phyloP scores from a whole-genome alignment of 1,140 invertebrate species.

The Drosophila nigrodunni region DNA sequence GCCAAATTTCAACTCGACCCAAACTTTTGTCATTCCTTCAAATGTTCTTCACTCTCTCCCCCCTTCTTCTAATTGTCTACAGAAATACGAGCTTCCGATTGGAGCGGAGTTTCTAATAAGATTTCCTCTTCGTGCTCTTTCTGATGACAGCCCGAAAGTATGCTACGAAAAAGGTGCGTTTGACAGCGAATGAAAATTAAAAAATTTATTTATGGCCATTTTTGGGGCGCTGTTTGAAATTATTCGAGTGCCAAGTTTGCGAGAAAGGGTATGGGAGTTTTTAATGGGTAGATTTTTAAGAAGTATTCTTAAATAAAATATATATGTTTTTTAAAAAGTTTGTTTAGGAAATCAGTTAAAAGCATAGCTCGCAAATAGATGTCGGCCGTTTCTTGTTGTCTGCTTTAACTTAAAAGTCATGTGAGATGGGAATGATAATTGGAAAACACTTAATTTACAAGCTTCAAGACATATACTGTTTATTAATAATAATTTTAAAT shows the following conservation, averaged over 20 bases:
- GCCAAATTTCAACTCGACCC: neutral
- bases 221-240: constrained; percentile 15
- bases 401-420: too few relatives aligned
- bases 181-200: constrained; percentile 46
- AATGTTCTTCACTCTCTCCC: constrained; percentile 7
- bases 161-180: constrained; percentile 43
- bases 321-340: neutral
- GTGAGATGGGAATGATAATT: too few relatives aligned
- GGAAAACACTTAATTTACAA: too few relatives aligned
- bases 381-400: too few relatives aligned
- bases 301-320: neutral
- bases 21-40: constrained; percentile 38
- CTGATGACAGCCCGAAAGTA: constrained; percentile 35
- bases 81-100: constrained; percentile 6
- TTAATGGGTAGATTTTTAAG: neutral
- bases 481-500: neutral
- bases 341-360: too few relatives aligned
- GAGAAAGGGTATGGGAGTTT: neutral
- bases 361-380: too few relatives aligned
- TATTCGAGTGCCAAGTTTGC: neutral
- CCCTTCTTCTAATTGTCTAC: neutral
- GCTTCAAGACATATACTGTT: too few relatives aligned
- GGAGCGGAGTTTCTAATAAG: neutral
- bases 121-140: constrained; percentile 11
- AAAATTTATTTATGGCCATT: constrained; percentile 47